Evolutionary conservation across 1,140 invertebrate genomes (phyloP).

Genomic region (Teleogryllus occipitalis): DNA sequence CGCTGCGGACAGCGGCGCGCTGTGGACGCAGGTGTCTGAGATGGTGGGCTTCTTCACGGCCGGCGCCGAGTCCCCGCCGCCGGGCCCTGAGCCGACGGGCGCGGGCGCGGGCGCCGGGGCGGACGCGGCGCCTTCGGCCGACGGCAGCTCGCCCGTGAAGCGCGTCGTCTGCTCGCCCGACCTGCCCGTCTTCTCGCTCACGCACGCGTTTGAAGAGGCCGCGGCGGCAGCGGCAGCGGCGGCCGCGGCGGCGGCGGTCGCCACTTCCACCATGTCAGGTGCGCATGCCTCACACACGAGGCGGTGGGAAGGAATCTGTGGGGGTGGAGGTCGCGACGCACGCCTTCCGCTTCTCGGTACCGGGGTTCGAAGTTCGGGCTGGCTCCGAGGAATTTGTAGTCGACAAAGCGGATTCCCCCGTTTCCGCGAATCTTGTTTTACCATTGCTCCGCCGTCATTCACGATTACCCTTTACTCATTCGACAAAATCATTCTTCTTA

Average conservation of each 20-base stretch:
- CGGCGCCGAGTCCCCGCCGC: conserved; percentile 23
- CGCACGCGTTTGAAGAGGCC: conserved; percentile 18
- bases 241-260: conserved; percentile 19
- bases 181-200: conserved; percentile 28
- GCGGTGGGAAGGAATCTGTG: too few relatives aligned
- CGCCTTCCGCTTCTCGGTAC: too few relatives aligned
- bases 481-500: too few relatives aligned
- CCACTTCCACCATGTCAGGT: background rate
- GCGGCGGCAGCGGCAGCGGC: conserved; percentile 20
- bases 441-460: too few relatives aligned
- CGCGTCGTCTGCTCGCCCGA: conserved; percentile 34
- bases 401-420: too few relatives aligned
- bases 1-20: background rate
- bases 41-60: conserved; percentile 34
- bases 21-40: conserved; percentile 34
- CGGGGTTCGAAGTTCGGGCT: too few relatives aligned
- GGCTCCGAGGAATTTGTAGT: too few relatives aligned
- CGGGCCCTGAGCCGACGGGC: conserved; percentile 23
- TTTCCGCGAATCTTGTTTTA: too few relatives aligned
- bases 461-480: too few relatives aligned
- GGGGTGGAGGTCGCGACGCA: too few relatives aligned
- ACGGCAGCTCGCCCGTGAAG: conserved; percentile 25
- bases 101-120: conserved; percentile 30
- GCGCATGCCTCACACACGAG: too few relatives aligned
- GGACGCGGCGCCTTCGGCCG: conserved; percentile 17